Conservation (phyloP, 2,888 invertebrate genomes). For the Nematopogon swammerdamellus region DNA sequence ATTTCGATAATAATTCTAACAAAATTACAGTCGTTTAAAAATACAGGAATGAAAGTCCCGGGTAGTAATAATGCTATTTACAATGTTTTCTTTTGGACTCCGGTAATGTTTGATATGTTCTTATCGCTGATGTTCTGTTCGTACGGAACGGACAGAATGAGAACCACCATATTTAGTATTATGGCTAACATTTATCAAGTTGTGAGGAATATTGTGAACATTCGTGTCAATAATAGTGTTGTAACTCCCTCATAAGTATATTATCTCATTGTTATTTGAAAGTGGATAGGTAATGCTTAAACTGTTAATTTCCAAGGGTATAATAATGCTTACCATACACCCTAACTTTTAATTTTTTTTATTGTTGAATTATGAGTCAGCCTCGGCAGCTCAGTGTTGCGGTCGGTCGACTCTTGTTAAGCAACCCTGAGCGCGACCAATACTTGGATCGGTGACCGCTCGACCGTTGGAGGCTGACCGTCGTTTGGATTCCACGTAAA, state of each 20-base stretch:
- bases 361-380: too few species aligned
- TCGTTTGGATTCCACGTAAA: too few species aligned
- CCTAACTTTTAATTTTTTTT: too few species aligned
- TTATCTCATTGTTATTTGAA: too few species aligned
- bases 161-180: constrained; percentile 34
- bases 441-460: too few species aligned
- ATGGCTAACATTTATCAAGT: constrained; percentile 46
- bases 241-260: constrained; percentile 19
- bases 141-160: constrained; percentile 29
- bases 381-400: too few species aligned
- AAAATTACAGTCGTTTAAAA: constrained; percentile 38
- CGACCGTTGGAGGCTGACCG: too few species aligned
- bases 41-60: constrained; percentile 22
- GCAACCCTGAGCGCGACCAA: too few species aligned
- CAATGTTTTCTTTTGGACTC: constrained; percentile 45
- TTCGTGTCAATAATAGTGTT: constrained; percentile 33
- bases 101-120: constrained; percentile 43
- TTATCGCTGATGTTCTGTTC: constrained; percentile 37
- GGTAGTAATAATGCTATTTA: constrained; percentile 33
- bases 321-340: too few species aligned
- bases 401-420: too few species aligned
- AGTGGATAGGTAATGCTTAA: too few species aligned
- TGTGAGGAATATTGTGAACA: constrained; percentile 41
- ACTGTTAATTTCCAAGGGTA: too few species aligned
- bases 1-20: constrained; percentile 38